Evolutionary conservation across 2,113 vertebrate genomes (phyloP), one percentile per base, ranked within the genome.

Genomic region (Nasalis larvatus): DNA sequence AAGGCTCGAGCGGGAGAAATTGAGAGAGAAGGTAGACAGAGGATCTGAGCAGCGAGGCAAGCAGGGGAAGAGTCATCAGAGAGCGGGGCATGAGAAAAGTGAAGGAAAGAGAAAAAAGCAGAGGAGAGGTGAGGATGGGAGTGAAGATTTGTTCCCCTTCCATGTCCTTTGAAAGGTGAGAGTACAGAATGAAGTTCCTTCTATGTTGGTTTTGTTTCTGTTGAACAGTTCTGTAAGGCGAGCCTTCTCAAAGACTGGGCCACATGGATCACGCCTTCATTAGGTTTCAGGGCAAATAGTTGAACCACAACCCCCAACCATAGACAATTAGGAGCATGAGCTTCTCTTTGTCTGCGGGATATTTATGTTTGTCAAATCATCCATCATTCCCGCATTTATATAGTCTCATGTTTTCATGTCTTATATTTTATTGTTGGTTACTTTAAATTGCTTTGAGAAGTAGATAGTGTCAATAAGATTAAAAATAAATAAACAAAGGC

Each of bases 371-470:
- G 27, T 71, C 88, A 66, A 27, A 63, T 63, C 12, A 32, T 63
- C 60, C 27, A 49, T 23, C 76, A 13, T 76, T 60, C 8, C 3
- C 9, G 6, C 1, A 32, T 42, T 95, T 96, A 88, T 68, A 52
- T 78, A 81, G 40, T n/a, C 32, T 96, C 14, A 12, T 80, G 27
- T n/a, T 94, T 91, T 68, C 84, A 52, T 80, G 18, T 13, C 63
- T 89, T 95, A 32, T 54, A 35, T 52, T 85, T 95, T 81, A 40
- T 74, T 94, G 52, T 83, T 78, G 52, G n/a, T 81, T 97, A 60
- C 17, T 93, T 97, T 40, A 73, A 74, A 68, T 56, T 74, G 54
- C 54, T 74, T 89, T 94, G 23, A 9, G 23, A 94, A 91, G 54
- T 88, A 87, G n/a, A 60, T 54, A 77, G 10, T 63, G 32, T 87